A percentile compares a stretch with the other conserved stretches of the same genome.
Conservation (phyloP, 2,888 invertebrate species). For the Mesorhabditis sp. region DNA sequence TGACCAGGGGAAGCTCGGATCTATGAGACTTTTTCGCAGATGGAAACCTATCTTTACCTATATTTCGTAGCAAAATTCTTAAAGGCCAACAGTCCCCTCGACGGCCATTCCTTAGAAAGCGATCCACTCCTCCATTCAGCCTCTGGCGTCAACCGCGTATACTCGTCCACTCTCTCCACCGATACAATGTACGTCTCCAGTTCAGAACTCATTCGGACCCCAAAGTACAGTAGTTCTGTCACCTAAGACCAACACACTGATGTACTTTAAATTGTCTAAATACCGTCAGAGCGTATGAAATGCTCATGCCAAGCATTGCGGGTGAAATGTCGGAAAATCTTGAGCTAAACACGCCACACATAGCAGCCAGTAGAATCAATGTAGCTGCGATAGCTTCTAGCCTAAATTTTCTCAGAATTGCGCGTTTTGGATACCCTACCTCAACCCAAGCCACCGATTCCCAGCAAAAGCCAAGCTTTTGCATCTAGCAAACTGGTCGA, state of each 20-base stretch:
- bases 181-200: constrained; percentile 94
- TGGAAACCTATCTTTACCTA: background rate
- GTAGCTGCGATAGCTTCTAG: background rate
- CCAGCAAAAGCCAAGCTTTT: constrained; percentile 40
- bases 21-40: too few species aligned
- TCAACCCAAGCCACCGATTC: constrained; percentile 77
- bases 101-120: background rate
- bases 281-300: constrained; percentile 60
- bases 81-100: constrained; percentile 2
- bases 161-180: constrained; percentile 92
- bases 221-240: constrained; percentile 28
- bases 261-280: background rate
- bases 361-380: constrained; percentile 76
- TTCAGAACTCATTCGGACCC: constrained; percentile 87
- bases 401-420: background rate
- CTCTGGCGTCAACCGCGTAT: constrained; percentile 59
- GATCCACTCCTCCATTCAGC: constrained; percentile 9
- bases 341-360: constrained; percentile 75
- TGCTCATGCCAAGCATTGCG: constrained; percentile 64
- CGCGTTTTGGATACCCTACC: constrained; percentile 59
- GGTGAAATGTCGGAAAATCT: constrained; percentile 58
- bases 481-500: constrained; percentile 28
- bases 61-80: background rate
- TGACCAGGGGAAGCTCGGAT: constrained; percentile 70
- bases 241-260: constrained; percentile 11